Conservation (phyloP, 2,888 invertebrate species). For the Endotricha flammealis region DNA sequence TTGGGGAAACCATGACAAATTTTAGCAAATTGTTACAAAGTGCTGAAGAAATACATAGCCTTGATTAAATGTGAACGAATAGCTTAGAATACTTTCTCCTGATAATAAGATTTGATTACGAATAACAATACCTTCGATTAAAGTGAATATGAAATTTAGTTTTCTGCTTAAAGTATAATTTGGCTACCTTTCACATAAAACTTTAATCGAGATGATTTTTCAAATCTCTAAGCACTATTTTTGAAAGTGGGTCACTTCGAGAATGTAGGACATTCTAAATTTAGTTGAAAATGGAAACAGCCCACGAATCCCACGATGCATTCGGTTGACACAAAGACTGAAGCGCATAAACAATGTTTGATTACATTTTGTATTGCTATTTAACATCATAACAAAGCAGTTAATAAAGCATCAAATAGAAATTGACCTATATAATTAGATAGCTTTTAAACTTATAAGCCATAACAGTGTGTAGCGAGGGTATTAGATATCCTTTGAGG, state of each 20-base stretch:
- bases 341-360: not conserved
- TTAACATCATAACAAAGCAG: no score
- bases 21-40: slow-evolving; percentile 35
- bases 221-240: not conserved
- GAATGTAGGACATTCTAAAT: not conserved
- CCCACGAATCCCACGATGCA: no score
- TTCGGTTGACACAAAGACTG: not conserved
- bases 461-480: no score
- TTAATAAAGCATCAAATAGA: no score
- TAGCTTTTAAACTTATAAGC: no score
- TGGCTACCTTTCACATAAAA: not conserved
- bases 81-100: no score
- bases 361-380: not conserved
- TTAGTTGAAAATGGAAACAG: not conserved
- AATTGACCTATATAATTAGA: no score
- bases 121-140: not conserved
- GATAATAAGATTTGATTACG: no score
- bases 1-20: slow-evolving; percentile 28
- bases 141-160: not conserved
- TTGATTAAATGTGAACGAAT: no score
- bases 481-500: no score
- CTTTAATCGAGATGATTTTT: not conserved
- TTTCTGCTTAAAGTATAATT: no score
- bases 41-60: not conserved
- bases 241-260: not conserved